Evolutionary conservation across 2,113 vertebrate genomes (phyloP), one percentile per base, ranked within the genome.

Genomic region (Chitala chitala): DNA sequence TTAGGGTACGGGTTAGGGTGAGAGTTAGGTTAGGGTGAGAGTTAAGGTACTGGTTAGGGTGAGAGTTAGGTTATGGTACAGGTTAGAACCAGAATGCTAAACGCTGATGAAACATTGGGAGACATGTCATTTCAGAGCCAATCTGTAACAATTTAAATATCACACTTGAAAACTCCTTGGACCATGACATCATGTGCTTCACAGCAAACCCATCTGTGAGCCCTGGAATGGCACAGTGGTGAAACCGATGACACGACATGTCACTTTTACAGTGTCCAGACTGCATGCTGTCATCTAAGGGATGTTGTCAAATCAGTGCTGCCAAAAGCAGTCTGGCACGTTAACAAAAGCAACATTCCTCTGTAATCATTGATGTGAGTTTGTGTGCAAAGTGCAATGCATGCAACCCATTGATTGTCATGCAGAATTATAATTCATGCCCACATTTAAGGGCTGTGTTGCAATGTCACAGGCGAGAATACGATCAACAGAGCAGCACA

Each of bases 121-220:
- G 59, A 36, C 31, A 33, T 13, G 15, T 65, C 50, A 24, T 51
- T 22, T 44, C 31, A 29, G 33, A 13, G 20, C 42, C 46, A 51
- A 5, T 69, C 24, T 50, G 5, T 69, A 9, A 50, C 22, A 46
- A 51, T 69, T 69, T 69, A n/a, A 56, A 76, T 82, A 75, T 77
- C 73, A 71, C 84, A 84, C 85, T 84, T 81, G 78, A 82, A 76
- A 69, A 77, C 78, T 72, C 75, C 55, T 73, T 42, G 36, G 51
- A 7, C 31, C 7, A 58, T 59, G 54, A 72, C 36, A 44, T 54
- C 71, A 59, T 20, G 29, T 5, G 15, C 33, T 5, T 2, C 22
- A 42, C 38, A 22, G 13, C 17, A 33, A 4, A 31, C 38, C 22
- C 24, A 58, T 38, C 15, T 55, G 22, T 58, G n/a, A 58, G 22